A percentile compares a stretch with the other conserved stretches of the same genome.
Conservation (phyloP, 2,888 invertebrate genomes). For the Lampropteryx suffumata region DNA sequence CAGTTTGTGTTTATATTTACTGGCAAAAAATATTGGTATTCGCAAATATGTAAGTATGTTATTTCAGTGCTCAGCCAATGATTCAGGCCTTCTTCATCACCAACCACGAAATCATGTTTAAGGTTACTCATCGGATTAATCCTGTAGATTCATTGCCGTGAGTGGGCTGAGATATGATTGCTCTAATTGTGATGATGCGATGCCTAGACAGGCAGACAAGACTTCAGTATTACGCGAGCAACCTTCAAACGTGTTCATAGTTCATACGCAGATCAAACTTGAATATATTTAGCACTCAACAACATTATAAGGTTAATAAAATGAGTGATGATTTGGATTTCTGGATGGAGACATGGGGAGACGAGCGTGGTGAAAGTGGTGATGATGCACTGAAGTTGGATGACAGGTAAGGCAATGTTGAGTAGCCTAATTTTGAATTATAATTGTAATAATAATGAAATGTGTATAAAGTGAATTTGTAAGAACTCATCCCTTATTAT, state of each 20-base stretch:
- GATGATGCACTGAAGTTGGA: too few relatives aligned
- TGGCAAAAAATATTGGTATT: too few relatives aligned
- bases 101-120: not conserved
- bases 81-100: conserved; percentile 1
- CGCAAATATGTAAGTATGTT: too few relatives aligned
- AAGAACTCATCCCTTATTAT: not conserved
- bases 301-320: not conserved
- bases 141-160: conserved; percentile 17
- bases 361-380: conserved; percentile 32
- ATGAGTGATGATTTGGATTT: conserved; percentile 28
- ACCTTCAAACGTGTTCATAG: conserved; percentile 37
- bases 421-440: too few relatives aligned
- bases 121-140: conserved; percentile 19
- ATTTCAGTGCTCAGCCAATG: not conserved
- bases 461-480: too few relatives aligned
- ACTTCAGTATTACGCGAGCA: conserved; percentile 38
- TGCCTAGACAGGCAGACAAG: conserved; percentile 4
- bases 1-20: too few relatives aligned
- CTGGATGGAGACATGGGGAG: conserved; percentile 33
- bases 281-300: not conserved
- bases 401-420: conserved; percentile 26
- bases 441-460: too few relatives aligned
- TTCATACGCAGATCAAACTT: conserved; percentile 3
- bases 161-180: conserved; percentile 32
- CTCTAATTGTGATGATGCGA: conserved; percentile 44